Base-by-base conservation (phyloP, 2,113 vertebrate species). In the Apteryx owenii region DNA sequence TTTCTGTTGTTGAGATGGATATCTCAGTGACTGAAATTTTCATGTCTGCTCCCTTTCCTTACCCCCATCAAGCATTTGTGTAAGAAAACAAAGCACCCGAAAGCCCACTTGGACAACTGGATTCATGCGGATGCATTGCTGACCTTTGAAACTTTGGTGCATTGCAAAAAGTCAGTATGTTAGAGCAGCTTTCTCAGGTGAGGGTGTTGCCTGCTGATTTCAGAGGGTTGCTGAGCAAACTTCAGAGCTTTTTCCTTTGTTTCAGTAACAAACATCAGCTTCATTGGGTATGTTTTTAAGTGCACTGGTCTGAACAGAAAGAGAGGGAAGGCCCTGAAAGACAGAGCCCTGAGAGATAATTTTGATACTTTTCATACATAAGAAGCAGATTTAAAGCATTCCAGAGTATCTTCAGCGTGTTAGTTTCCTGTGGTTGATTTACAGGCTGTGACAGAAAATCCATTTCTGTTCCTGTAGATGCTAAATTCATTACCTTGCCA, bases 401-500 rank as follows among this genome's bases (percentile, higher is more conserved):
- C 92, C 72, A 56, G 97, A 97, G 95, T 96, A 89, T 95, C 96
- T 97, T 88, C 89, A 2, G 18, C 82, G 29, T 96, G 93, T 95
- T 97, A 91, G 92, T 98, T 98, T 98, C 96, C 95, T 97, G 93
- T 17, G 7, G 81, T 69, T 95, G 95, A 98, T 98, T 98, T 98
- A 98, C 90, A 97, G 91, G 79, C 91, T 98, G 88, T 97, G 97
- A 98, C 98, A 98, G 97, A 98, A 98, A 98, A 98, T 98, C 97
- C 95, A 98, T 98, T 98, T 97, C 96, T 98, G 96, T 97, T 97
- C 93, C 96, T 97, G 97, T 98, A 97, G 98, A 98, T 98, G 98
- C 97, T 98, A 98, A 98, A 98, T 98, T 98, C 98, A 98, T 98
- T 98, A 98, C 93, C 97, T 97, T 97, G 95, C 92, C 96, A 96